Evolutionary conservation across 2,888 invertebrate genomes (phyloP).

Genomic region (Leptodirus hochenwartii): DNA sequence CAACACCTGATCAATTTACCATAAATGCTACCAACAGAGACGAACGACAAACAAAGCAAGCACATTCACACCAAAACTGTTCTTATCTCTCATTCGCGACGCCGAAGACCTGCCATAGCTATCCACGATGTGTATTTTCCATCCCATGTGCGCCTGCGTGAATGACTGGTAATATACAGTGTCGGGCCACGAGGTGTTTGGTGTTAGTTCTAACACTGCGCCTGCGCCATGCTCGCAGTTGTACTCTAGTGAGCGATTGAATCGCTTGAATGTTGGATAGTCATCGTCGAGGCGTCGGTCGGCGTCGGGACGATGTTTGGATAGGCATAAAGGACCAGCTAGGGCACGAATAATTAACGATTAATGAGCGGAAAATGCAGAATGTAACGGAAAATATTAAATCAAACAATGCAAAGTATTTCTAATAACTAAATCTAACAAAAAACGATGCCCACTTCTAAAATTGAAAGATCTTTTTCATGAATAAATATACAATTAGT

Average conservation of each 20-base stretch:
- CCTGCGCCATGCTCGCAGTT: constrained; percentile 55
- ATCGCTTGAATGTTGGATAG: constrained; percentile 63
- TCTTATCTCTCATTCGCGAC: too few relatives aligned
- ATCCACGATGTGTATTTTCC: constrained; percentile 81
- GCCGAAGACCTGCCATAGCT: not conserved
- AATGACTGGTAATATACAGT: constrained; percentile 85
- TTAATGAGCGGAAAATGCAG: not conserved
- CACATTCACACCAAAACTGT: too few relatives aligned
- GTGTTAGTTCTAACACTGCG: constrained; percentile 59
- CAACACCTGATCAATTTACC: too few relatives aligned
- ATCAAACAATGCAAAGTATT: not conserved
- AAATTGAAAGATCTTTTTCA: too few relatives aligned
- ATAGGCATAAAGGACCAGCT: constrained; percentile 66
- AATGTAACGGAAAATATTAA: too few relatives aligned
- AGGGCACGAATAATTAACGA: constrained; percentile 15
- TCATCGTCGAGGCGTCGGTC: constrained; percentile 66
- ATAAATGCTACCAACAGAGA: too few relatives aligned
- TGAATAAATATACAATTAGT: too few relatives aligned
- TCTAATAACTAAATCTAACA: not conserved
- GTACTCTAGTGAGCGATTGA: constrained; percentile 56
- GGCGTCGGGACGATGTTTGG: constrained; percentile 40
- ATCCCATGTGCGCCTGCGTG: constrained; percentile 88
- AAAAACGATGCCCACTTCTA: too few relatives aligned
- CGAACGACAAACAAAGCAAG: too few relatives aligned
- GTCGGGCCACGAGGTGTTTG: constrained; percentile 83